Base-by-base conservation (phyloP, 2,113 vertebrate genomes). In the Eulemur rufifrons region DNA sequence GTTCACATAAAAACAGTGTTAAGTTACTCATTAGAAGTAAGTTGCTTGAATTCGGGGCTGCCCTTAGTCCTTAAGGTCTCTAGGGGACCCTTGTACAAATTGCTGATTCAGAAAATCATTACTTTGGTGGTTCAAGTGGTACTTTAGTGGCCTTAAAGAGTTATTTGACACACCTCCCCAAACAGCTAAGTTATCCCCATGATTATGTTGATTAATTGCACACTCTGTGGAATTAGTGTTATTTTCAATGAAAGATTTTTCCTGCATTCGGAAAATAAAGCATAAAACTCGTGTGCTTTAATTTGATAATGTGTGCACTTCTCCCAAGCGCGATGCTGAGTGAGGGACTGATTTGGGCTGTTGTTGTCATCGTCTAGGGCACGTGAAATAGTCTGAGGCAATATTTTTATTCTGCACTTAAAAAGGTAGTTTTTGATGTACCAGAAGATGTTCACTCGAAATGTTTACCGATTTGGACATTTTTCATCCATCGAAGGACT, bases 101-200 rank as follows among this genome's bases (percentile, higher is more conserved):
- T 98, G 97, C 97, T 97, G 97, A 96, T 97, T 97, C 97, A 97
- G 94, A 96, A 94, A 97, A 96, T 93, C 97, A 97, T 96, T 96
- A 88, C 92, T 95, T 89, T 89, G 82, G 93, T 95, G 97, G 91
- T 69, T 97, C 95, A 94, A 97, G 97, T 97, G 97, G 96, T 95
- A 85, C 95, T 93, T 96, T 82, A 93, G 95, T 97, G 95, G 97
- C 95, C 97, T 95, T 96, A 97, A 98, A 95, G 97, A 96, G 95
- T 89, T 97, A 82, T 97, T 96, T 92, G 96, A 95, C 95, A 95
- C 95, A 94, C 97, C 95, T 97, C 98, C 97, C 91, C 95, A 97
- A 95, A 96, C 86, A 96, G 95, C 80, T 83, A 95, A 96, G 95
- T 95, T 97, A 98, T 95, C 91, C 97, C 97, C 56, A 32, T 96